phyloP scores from a whole-genome alignment of 2,113 vertebrate genomes.

The Saguinus imperator region DNA sequence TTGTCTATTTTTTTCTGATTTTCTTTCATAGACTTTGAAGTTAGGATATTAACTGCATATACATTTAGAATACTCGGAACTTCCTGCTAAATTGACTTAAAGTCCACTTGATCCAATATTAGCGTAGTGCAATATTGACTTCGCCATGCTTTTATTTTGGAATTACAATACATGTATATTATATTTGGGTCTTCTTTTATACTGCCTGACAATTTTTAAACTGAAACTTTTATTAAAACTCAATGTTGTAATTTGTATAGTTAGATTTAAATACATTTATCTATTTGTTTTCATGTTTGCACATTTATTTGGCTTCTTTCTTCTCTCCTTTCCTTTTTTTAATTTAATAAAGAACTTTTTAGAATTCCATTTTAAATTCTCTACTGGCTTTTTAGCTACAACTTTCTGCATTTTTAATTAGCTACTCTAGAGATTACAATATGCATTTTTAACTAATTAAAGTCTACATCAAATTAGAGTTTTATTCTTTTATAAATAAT shows the following conservation, averaged over 20 bases:
- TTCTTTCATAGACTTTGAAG: neutral
- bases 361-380: neutral
- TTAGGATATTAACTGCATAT: neutral
- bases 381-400: slow-evolving; percentile 11
- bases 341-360: neutral
- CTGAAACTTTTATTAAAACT: neutral
- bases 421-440: neutral
- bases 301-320: neutral
- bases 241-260: neutral
- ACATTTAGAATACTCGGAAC: neutral
- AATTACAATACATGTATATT: neutral
- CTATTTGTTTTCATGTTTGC: neutral
- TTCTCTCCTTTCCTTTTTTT: neutral
- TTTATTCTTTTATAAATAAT: slow-evolving; percentile 44
- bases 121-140: neutral
- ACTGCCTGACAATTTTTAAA: neutral
- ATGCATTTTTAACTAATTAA: slow-evolving; percentile 15
- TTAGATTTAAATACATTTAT: neutral
- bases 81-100: neutral
- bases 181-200: neutral
- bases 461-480: slow-evolving; percentile 31
- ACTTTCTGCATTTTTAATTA: slow-evolving; percentile 48
- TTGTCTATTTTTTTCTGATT: neutral
- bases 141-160: neutral
- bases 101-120: neutral